These are phyloP conservation scores for Temnopleurus reevesii DNA, from an alignment of 53 echinoderm and acorn worm genomes.

Conservation along the genomic window DNA sequence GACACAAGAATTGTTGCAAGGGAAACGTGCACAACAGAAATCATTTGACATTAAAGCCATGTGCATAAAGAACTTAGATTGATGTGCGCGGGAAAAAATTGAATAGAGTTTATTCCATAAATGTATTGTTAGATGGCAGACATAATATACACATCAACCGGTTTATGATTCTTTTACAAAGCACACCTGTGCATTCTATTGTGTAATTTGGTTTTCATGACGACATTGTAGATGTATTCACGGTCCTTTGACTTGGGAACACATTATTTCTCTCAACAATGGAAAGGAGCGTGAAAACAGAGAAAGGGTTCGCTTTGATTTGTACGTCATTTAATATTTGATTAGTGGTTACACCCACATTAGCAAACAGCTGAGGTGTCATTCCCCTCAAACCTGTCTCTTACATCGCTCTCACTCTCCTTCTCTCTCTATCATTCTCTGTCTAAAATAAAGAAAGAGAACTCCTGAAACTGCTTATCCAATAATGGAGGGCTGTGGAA, in stretches of 20 bases:
- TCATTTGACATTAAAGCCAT: no score
- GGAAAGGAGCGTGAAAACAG: not conserved
- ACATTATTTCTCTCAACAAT: not conserved
- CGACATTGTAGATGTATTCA: no score
- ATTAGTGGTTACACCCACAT: not conserved
- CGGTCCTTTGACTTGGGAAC: not conserved
- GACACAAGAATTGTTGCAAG: no score
- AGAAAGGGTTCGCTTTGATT: not conserved
- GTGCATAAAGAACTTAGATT: no score
- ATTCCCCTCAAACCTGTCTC: no score
- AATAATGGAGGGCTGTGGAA: no score
- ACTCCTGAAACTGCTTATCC: no score
- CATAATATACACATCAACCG: not conserved
- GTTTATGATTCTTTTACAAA: not conserved
- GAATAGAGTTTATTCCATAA: no score
- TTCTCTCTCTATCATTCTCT: not conserved
- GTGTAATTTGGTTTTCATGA: not conserved
- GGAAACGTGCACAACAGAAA: no score
- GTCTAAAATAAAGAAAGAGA: not conserved
- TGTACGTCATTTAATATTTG: not conserved
- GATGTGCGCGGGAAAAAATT: no score
- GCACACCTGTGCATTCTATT: not conserved
- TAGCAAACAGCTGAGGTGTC: not conserved
- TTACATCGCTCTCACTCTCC: not conserved
- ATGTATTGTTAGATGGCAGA: no score